Evolutionary conservation across 2,888 invertebrate genomes (phyloP).

Genomic region (Pelosia muscerda): DNA sequence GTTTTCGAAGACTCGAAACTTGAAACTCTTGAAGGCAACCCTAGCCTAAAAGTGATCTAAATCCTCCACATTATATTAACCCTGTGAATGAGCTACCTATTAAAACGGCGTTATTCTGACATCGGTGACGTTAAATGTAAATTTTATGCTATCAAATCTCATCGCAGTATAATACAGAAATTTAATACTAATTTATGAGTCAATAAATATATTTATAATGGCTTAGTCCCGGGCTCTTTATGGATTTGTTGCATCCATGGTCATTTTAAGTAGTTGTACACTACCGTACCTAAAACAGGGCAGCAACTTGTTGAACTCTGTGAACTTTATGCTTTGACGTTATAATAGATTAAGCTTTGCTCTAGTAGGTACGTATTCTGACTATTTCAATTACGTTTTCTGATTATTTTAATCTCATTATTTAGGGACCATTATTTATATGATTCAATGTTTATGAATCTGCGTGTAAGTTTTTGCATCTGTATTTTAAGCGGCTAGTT

Average conservation of each 20-base stretch:
- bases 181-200: constrained; percentile 69
- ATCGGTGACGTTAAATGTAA: constrained; percentile 73
- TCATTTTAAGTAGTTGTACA: constrained; percentile 40
- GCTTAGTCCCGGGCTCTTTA: constrained; percentile 59
- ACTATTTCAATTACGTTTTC: neutral
- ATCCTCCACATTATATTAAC: constrained; percentile 43
- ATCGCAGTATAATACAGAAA: constrained; percentile 69
- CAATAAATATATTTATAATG: constrained; percentile 67
- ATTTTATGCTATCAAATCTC: constrained; percentile 69
- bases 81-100: constrained; percentile 48
- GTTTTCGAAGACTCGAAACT: neutral
- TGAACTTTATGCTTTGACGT: neutral
- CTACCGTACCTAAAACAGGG: neutral
- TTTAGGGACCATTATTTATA: neutral
- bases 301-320: constrained; percentile 8
- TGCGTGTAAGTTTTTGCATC: too few relatives aligned
- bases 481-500: too few relatives aligned
- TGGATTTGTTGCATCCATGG: constrained; percentile 42
- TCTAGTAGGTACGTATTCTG: too few relatives aligned
- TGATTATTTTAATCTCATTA: too few relatives aligned
- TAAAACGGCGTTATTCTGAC: constrained; percentile 62
- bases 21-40: neutral
- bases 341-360: neutral
- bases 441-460: neutral
- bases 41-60: constrained; percentile 27